Percentiles rank a stretch among this genome's conserved stretches.
Conservation (phyloP, 1,140 invertebrate species). For the Propsilocerus akamusi region DNA sequence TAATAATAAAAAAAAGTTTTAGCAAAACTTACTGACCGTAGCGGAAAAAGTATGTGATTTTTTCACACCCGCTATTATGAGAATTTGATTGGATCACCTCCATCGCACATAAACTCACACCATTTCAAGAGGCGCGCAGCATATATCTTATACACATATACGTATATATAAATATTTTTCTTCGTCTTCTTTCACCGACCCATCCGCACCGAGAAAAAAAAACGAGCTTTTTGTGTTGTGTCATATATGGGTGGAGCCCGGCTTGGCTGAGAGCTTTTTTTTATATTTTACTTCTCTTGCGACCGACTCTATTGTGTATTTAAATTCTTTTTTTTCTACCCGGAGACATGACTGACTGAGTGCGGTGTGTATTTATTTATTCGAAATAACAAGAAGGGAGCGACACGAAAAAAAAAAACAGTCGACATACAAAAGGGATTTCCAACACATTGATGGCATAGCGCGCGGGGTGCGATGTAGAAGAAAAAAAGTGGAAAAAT, state of each 20-base stretch:
- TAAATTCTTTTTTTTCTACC: neutral
- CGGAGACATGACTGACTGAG: neutral
- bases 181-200: no score
- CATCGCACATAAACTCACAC: neutral
- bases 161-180: no score
- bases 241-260: neutral
- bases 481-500: neutral
- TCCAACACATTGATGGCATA: no score
- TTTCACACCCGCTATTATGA: slow-evolving; percentile 1
- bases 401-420: neutral
- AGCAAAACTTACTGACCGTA: neutral
- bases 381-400: neutral
- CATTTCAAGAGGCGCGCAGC: no score
- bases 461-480: no score
- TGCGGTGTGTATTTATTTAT: neutral
- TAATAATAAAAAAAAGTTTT: neutral
- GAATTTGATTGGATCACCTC: neutral
- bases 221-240: neutral
- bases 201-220: no score
- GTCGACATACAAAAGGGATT: no score
- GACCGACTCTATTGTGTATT: neutral
- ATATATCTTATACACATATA: no score
- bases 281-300: neutral
- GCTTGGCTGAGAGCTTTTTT: neutral
- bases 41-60: neutral